Base-by-base conservation (phyloP, 2,113 vertebrate species). In the Nicator chloris region DNA sequence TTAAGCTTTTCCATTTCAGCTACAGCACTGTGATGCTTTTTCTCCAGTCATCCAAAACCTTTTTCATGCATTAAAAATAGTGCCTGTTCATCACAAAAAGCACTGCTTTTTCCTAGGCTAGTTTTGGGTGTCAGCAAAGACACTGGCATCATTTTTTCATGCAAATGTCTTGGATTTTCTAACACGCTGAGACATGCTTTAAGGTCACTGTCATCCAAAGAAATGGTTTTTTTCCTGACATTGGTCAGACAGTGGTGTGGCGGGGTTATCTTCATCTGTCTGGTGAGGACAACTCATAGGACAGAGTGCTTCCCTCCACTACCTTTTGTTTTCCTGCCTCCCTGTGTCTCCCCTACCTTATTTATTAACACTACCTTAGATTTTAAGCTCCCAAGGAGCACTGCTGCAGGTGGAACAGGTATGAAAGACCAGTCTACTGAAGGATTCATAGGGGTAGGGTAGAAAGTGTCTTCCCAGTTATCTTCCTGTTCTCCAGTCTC, bases 1-100 rank as follows among this genome's bases (percentile, higher is more conserved):
- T 98, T 98, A 89, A 99, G 98, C 95, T 99, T 99, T 90, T 99
- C 99, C 98, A 99, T 98, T 92, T 98, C 98, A 11, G 98, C 97
- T 57, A 99, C 61, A 1, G 98, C 97, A 50, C 75, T 97, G 82
- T 99, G 98, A 87, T 99, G 96, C 99, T 99, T 77, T 83, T 70
- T 44, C 61, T 77, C 31, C 64, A 50, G 49, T 83, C 35, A 64
- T 64, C 42, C 56, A 83, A 33, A 90, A 83, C 44, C 9, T 33
- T 83, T 70, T 77, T 77, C 49, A 50, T 56, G 31, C 64, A 42
- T 50, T 77, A 63, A 70, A 70, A 83, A 42, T 27, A 56, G 49
- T 83, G 79, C 56, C 71, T 83, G 22, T 70, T 63, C 51, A 56
- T 77, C 42, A 56, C 49, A 77, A 77, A 69, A 77, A 42, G 42